These are phyloP conservation scores for Serinus canaria DNA, from an alignment of 2,113 vertebrate species.

Conservation along the genomic window DNA sequence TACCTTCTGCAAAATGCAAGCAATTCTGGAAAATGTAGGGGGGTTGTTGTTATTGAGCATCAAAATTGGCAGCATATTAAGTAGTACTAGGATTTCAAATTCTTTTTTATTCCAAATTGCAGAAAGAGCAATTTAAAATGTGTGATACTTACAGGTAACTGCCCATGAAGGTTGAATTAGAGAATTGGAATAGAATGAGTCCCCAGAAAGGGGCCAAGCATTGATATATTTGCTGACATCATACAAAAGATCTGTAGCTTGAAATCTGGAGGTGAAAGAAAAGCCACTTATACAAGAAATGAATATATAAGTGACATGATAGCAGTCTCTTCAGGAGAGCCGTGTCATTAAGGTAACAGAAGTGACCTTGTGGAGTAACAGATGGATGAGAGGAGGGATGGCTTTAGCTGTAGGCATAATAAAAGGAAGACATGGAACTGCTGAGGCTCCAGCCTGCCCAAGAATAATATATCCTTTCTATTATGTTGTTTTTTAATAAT, in stretches of 20 bases:
- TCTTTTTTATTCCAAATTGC: neutral
- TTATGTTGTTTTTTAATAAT: too few species aligned
- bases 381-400: neutral
- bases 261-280: neutral
- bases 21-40: neutral
- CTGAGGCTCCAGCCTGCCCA: neutral
- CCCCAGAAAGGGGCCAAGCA: neutral
- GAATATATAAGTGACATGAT: neutral
- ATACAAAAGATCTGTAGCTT: neutral
- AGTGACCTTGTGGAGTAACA: neutral
- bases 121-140: neutral
- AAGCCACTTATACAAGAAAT: neutral
- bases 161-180: neutral
- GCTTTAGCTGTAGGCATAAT: neutral
- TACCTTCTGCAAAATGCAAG: neutral
- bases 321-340: neutral
- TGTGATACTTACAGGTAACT: neutral
- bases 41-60: neutral
- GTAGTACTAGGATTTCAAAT: neutral
- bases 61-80: neutral
- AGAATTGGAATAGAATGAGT: neutral
- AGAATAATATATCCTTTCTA: too few species aligned
- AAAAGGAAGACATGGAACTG: neutral
- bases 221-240: neutral
- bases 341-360: neutral